Percentiles rank a stretch among this genome's conserved stretches.
These are phyloP conservation scores for Iguana delicatissima DNA, from an alignment of 2,797 vertebrate genomes.

Conservation along the genomic window DNA sequence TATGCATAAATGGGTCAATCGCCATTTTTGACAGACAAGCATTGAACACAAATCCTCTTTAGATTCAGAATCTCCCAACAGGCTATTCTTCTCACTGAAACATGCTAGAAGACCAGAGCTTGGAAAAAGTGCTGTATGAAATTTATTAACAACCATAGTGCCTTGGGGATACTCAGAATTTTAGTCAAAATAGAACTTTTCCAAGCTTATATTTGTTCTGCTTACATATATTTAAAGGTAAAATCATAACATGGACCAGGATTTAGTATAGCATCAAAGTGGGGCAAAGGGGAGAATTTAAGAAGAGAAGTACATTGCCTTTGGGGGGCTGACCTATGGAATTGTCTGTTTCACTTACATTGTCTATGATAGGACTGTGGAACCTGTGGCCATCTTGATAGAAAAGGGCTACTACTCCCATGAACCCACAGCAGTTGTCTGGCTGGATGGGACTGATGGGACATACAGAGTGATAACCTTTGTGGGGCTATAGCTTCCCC, in stretches of 20 bases:
- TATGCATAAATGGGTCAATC: constrained; percentile 42
- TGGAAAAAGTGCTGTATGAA: no score
- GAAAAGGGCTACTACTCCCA: not conserved
- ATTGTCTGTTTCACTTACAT: not conserved
- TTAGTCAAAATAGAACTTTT: no score
- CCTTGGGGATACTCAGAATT: no score
- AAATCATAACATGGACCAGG: not conserved
- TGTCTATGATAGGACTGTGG: not conserved
- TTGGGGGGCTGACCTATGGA: not conserved
- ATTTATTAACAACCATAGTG: no score
- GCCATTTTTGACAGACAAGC: not conserved
- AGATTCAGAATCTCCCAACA: constrained; percentile 12
- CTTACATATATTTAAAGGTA: not conserved
- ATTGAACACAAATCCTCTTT: constrained; percentile 46
- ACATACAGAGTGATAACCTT: not conserved
- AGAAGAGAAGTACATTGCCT: not conserved
- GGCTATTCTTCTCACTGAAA: not conserved
- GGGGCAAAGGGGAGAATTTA: not conserved
- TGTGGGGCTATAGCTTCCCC: not conserved
- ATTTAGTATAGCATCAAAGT: not conserved
- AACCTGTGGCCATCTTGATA: not conserved
- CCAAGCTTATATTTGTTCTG: not conserved
- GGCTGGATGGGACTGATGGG: not conserved
- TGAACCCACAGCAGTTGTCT: not conserved
- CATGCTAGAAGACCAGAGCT: no score